Evolutionary conservation across 2,888 invertebrate species (phyloP).

Genomic region (Prosopocoilus inquinatus): DNA sequence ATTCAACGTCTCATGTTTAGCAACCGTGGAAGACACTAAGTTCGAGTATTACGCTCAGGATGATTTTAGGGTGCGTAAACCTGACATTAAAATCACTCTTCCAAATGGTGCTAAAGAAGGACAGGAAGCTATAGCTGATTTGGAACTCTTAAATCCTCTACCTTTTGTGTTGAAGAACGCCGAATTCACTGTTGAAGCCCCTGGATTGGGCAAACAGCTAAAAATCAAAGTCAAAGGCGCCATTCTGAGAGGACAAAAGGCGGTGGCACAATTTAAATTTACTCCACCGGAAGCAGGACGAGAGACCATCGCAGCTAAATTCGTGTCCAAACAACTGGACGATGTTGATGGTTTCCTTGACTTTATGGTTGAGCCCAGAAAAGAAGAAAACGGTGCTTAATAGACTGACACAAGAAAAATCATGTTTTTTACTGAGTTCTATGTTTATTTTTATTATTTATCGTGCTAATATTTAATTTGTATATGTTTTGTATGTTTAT

Average conservation of each 20-base stretch:
- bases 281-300: slow-evolving; percentile 76
- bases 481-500: too few relatives aligned
- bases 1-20: slow-evolving; percentile 81
- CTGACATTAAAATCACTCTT: slow-evolving; percentile 77
- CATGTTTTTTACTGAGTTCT: background rate
- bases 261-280: slow-evolving; percentile 72
- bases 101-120: slow-evolving; percentile 57
- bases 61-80: slow-evolving; percentile 85
- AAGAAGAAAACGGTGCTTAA: slow-evolving; percentile 46
- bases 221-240: slow-evolving; percentile 66
- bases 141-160: slow-evolving; percentile 77
- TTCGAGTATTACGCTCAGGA: slow-evolving; percentile 88
- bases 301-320: slow-evolving; percentile 82
- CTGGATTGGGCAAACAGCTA: slow-evolving; percentile 72
- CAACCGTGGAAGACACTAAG: slow-evolving; percentile 74
- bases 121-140: slow-evolving; percentile 56
- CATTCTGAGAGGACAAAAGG: slow-evolving; percentile 66
- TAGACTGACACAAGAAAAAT: slow-evolving; percentile 2
- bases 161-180: slow-evolving; percentile 76
- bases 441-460: slow-evolving; percentile 1
- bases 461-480: too few relatives aligned
- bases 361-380: slow-evolving; percentile 63
- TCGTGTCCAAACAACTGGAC: slow-evolving; percentile 80
- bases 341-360: slow-evolving; percentile 88
- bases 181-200: slow-evolving; percentile 78